These are phyloP conservation scores for Staurois parvus DNA, from an alignment of 2,797 vertebrate species.

Conservation along the genomic window DNA sequence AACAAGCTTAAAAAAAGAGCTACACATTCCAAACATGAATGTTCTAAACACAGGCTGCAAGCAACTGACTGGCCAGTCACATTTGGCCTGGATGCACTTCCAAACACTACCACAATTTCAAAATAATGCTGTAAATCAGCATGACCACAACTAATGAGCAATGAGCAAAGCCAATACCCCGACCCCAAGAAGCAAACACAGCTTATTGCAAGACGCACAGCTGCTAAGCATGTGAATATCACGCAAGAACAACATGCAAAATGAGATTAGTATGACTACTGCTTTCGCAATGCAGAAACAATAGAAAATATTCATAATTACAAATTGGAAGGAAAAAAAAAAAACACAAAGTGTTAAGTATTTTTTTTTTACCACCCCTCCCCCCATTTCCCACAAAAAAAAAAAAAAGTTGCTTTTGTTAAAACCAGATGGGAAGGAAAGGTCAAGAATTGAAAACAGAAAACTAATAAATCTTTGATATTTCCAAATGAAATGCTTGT, in stretches of 20 bases:
- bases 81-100: constrained; percentile 1
- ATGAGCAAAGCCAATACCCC: constrained; percentile 39
- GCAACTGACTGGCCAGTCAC: not conserved
- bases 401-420: constrained; percentile 67
- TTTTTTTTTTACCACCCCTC: not conserved
- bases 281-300: constrained; percentile 36
- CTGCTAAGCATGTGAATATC: constrained; percentile 68
- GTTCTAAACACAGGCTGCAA: not conserved
- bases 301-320: constrained; percentile 56
- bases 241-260: not conserved
- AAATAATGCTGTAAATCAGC: constrained; percentile 34
- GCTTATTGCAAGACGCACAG: constrained; percentile 65
- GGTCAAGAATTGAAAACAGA: constrained; percentile 76
- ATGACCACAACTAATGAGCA: constrained; percentile 45
- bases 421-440: constrained; percentile 77
- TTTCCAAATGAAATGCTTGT: constrained; percentile 79
- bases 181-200: constrained; percentile 33
- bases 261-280: constrained; percentile 22
- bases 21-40: not conserved
- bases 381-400: constrained; percentile 12
- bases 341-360: not conserved
- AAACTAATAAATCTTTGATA: constrained; percentile 79
- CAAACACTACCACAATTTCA: constrained; percentile 24
- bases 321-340: constrained; percentile 54
- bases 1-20: not conserved